Evolutionary conservation across 2,797 vertebrate species (phyloP), one percentile per base, ranked within the genome.

Genomic region (Pseudopleuronectes americanus): DNA sequence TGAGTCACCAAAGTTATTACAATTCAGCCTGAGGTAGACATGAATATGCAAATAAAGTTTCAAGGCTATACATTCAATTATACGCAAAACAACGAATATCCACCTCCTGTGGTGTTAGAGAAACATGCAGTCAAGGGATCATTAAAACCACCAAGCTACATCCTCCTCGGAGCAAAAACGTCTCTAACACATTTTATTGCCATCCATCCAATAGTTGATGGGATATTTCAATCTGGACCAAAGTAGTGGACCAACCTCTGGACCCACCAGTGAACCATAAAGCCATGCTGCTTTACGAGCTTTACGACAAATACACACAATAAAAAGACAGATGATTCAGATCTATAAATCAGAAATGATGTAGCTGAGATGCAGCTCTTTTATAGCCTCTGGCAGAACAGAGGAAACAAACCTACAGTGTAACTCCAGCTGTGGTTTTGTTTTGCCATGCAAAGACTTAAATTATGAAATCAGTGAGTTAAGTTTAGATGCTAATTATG

Each of bases 391-490:
- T 4, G 26, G 4, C 49, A 28, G 1, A 57, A 21, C 19, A 45
- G 2, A 33, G 16, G 21, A 55, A 36, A 1, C 26, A 58, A 49
- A 55, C 23, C 1, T 8, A 43, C 12, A 64, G 14, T 12, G 9
- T 2, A 19, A 16, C 6, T 33, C 28, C 22, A 26, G n/a, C 23
- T 47, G 9, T 71, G 31, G 19, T 38, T 17, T 43, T 38, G 36
- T 10, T 38, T 72, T 65, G 54, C 14, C 54, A 9, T 51, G 67
- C 52, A 62, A 62, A 43, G 24, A 53, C 22, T 58, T 56, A 23
- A 84, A 76, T 76, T 60, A 73, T 31, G 26, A 53, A 60, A 57
- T 57, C 38, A 77, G 36, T 48, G 64, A 69, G 68, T 2, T 62
- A 12, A 38, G 36, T 55, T 71, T 17, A 52, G 51, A 76, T 60